phyloP scores from a whole-genome alignment of 2,797 vertebrate species.

The Clarias laeviceps region DNA sequence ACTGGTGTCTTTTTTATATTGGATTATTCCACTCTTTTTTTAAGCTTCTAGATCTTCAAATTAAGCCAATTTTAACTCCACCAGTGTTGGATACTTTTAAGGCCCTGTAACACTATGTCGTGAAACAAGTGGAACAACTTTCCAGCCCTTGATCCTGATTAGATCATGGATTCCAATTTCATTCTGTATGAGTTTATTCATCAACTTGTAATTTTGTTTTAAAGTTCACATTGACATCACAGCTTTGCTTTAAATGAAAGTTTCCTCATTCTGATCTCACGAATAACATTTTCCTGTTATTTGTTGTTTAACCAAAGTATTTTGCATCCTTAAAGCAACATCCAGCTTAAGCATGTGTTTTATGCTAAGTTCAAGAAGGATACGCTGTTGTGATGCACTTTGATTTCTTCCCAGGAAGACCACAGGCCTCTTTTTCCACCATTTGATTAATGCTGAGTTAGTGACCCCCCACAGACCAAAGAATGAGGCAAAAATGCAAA shows the following conservation, averaged over 20 bases:
- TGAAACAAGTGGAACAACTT: background rate
- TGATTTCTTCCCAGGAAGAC: slow-evolving; percentile 55
- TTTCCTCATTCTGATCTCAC: slow-evolving; percentile 48
- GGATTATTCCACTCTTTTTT: too few relatives aligned
- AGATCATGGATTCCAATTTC: background rate
- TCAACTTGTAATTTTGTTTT: background rate
- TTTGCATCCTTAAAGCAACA: slow-evolving; percentile 18
- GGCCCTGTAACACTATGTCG: background rate
- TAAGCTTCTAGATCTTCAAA: too few relatives aligned
- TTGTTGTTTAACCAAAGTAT: slow-evolving; percentile 6
- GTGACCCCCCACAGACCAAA: slow-evolving; percentile 59
- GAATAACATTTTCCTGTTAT: slow-evolving; percentile 46
- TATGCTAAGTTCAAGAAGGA: slow-evolving; percentile 47
- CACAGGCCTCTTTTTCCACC: slow-evolving; percentile 47
- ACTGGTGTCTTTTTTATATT: too few relatives aligned
- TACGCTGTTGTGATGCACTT: slow-evolving; percentile 39
- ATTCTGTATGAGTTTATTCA: background rate
- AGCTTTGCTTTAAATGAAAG: slow-evolving; percentile 44
- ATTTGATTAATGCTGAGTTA: slow-evolving; percentile 61
- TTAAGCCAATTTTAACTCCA: background rate
- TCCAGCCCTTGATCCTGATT: background rate
- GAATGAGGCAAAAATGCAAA: slow-evolving; percentile 56
- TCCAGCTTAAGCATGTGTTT: slow-evolving; percentile 46
- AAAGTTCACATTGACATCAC: slow-evolving; percentile 11
- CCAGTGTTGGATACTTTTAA: background rate